Conservation (phyloP, 1,140 invertebrate species). For the Coelopa frigida region DNA sequence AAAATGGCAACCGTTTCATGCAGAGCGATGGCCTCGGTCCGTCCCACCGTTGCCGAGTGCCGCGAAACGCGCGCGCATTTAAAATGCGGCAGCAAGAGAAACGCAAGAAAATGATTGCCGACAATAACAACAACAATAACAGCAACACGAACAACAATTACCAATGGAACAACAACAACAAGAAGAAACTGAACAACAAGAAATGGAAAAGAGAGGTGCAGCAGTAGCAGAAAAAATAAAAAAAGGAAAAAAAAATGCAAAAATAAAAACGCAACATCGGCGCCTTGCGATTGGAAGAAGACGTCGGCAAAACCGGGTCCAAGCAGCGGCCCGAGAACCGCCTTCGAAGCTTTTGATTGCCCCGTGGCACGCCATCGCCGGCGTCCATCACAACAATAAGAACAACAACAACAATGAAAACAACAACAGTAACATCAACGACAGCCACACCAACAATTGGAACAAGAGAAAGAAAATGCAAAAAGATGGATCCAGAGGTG, state of each 20-base stretch:
- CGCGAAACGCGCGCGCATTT: constrained; percentile 2
- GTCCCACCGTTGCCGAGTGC: too few relatives aligned
- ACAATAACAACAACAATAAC: too few relatives aligned
- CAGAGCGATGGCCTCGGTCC: too few relatives aligned
- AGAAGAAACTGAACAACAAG: too few relatives aligned
- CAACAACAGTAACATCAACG: constrained; percentile 10
- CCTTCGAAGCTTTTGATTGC: constrained; percentile 30
- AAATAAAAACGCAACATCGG: constrained; percentile 11
- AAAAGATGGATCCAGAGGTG: neutral
- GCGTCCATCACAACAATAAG: neutral
- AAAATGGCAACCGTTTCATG: too few relatives aligned
- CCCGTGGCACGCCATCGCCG: constrained; percentile 33
- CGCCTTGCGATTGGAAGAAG: constrained; percentile 30
- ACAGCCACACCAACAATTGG: constrained; percentile 7
- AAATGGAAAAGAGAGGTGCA: too few relatives aligned
- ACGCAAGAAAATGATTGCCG: too few relatives aligned
- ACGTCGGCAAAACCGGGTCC: constrained; percentile 19
- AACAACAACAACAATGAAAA: neutral
- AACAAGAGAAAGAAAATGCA: neutral
- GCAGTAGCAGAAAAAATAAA: too few relatives aligned
- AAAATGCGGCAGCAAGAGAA: constrained; percentile 3
- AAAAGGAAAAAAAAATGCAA: constrained; percentile 11
- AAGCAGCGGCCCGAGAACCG: neutral
- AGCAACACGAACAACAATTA: too few relatives aligned
- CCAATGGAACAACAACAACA: too few relatives aligned